Percentiles rank a stretch among this genome's conserved stretches.
phyloP scores from a whole-genome alignment of 2,888 invertebrate species.

The Andrena chrysosceles region DNA sequence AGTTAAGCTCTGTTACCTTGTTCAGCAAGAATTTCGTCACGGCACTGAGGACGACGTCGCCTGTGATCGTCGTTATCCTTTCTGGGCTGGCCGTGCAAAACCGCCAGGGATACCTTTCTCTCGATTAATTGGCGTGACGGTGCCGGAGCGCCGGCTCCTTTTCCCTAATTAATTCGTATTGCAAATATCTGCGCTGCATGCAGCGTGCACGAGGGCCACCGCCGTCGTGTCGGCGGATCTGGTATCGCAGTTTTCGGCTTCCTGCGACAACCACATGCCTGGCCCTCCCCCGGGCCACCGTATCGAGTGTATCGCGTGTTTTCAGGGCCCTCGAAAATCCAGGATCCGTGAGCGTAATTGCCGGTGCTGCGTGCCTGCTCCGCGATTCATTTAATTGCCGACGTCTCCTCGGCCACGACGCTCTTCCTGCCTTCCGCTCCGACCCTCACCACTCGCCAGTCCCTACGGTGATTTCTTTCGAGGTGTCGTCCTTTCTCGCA shows the following conservation, averaged over 20 bases:
- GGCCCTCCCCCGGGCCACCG: background rate
- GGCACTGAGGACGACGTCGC: background rate
- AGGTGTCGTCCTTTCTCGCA: background rate
- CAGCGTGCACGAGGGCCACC: slow-evolving; percentile 27
- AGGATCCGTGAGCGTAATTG: slow-evolving; percentile 56
- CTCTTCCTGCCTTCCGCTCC: slow-evolving; percentile 1
- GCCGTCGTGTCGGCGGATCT: slow-evolving; percentile 1
- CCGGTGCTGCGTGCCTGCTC: slow-evolving; percentile 57
- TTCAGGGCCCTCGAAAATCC: slow-evolving; percentile 35
- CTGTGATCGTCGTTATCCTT: slow-evolving; percentile 41
- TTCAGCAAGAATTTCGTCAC: slow-evolving; percentile 5
- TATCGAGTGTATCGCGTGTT: slow-evolving; percentile 53
- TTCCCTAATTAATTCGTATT: slow-evolving; percentile 72
- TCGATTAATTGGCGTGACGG: slow-evolving; percentile 78
- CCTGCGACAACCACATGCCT: slow-evolving; percentile 50
- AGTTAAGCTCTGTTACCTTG: background rate
- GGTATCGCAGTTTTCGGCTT: slow-evolving; percentile 61
- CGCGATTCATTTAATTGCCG: slow-evolving; percentile 62
- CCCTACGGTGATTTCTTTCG: background rate
- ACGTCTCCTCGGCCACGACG: slow-evolving; percentile 14
- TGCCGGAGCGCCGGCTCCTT: slow-evolving; percentile 59
- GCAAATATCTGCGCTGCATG: slow-evolving; percentile 58
- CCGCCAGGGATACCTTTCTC: slow-evolving; percentile 68
- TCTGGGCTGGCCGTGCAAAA: slow-evolving; percentile 14
- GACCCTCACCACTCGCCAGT: background rate